phyloP scores from a whole-genome alignment of 2,888 invertebrate species.

The Trissoscelio sp. region DNA sequence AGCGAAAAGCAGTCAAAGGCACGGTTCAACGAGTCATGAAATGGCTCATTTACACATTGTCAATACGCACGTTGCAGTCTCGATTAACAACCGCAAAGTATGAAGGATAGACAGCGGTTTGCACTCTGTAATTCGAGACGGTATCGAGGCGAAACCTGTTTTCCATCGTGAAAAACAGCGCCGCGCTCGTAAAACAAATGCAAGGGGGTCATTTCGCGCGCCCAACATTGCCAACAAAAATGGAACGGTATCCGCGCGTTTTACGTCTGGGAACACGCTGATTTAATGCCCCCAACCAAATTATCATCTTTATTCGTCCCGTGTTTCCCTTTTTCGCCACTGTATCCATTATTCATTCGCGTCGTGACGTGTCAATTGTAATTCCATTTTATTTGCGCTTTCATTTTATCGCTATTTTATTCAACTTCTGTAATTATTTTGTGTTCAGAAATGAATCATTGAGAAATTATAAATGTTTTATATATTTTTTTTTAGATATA shows the following conservation, averaged over 20 bases:
- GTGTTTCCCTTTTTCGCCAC: not conserved
- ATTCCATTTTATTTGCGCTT: too few relatives aligned
- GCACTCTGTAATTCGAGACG: constrained; percentile 65
- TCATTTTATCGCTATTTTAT: too few relatives aligned
- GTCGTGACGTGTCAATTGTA: not conserved
- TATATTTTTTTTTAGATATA: too few relatives aligned
- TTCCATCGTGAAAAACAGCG: constrained; percentile 64
- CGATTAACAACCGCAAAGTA: constrained; percentile 63
- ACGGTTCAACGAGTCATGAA: constrained; percentile 55
- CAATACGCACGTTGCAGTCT: constrained; percentile 59
- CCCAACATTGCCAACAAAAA: constrained; percentile 54
- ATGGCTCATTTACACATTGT: constrained; percentile 58
- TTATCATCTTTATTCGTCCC: constrained; percentile 50
- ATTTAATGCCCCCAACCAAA: constrained; percentile 47
- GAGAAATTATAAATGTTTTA: too few relatives aligned
- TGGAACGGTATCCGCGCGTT: constrained; percentile 45
- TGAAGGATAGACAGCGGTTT: constrained; percentile 64
- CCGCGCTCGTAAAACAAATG: constrained; percentile 57
- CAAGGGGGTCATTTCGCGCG: constrained; percentile 57
- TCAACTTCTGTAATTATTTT: too few relatives aligned
- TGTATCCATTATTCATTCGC: not conserved
- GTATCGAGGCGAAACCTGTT: constrained; percentile 66
- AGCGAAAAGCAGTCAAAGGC: constrained; percentile 1
- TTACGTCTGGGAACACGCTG: constrained; percentile 48
- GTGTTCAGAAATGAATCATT: too few relatives aligned